These are phyloP conservation scores for Pollenia griseotomentosa DNA, from an alignment of 2,888 invertebrate genomes.

Conservation along the genomic window DNA sequence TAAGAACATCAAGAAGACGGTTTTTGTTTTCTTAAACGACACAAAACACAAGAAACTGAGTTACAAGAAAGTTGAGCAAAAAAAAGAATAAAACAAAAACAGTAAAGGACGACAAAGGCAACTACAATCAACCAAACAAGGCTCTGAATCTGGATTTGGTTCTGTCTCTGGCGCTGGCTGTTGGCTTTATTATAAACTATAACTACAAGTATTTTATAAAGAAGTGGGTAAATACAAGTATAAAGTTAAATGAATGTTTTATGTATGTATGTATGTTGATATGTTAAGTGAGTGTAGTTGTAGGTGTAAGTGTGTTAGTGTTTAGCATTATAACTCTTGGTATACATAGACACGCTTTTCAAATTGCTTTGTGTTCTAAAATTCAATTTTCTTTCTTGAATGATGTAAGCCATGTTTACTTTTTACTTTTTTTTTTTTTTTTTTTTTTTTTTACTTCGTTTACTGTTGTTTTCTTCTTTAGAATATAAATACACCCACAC, in stretches of 20 bases:
- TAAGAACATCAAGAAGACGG: slow-evolving; percentile 58
- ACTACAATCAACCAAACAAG: slow-evolving; percentile 30
- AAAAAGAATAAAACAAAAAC: slow-evolving; percentile 24
- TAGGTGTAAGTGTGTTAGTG: slow-evolving; percentile 13
- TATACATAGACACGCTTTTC: slow-evolving; percentile 72
- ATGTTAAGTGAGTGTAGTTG: slow-evolving; percentile 26
- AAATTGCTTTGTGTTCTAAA: slow-evolving; percentile 79
- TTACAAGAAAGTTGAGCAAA: slow-evolving; percentile 61
- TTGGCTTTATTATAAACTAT: slow-evolving; percentile 72
- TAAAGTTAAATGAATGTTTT: slow-evolving; percentile 69
- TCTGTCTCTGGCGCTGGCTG: slow-evolving; percentile 50
- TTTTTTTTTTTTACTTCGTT: not conserved
- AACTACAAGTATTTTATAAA: slow-evolving; percentile 73
- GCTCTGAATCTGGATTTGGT: slow-evolving; percentile 14
- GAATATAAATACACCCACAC: slow-evolving; percentile 53
- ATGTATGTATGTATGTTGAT: slow-evolving; percentile 29
- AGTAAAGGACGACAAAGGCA: slow-evolving; percentile 40
- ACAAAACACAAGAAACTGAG: slow-evolving; percentile 66
- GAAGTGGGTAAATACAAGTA: slow-evolving; percentile 70
- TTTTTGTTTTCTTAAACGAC: slow-evolving; percentile 71
- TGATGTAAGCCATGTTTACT: slow-evolving; percentile 78
- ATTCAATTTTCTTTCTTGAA: slow-evolving; percentile 80
- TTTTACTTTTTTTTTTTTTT: slow-evolving; percentile 41
- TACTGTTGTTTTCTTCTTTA: slow-evolving; percentile 58
- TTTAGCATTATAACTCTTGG: slow-evolving; percentile 61